Evolutionary conservation across 2,113 vertebrate species (phyloP).

Genomic region (Lota lota): DNA sequence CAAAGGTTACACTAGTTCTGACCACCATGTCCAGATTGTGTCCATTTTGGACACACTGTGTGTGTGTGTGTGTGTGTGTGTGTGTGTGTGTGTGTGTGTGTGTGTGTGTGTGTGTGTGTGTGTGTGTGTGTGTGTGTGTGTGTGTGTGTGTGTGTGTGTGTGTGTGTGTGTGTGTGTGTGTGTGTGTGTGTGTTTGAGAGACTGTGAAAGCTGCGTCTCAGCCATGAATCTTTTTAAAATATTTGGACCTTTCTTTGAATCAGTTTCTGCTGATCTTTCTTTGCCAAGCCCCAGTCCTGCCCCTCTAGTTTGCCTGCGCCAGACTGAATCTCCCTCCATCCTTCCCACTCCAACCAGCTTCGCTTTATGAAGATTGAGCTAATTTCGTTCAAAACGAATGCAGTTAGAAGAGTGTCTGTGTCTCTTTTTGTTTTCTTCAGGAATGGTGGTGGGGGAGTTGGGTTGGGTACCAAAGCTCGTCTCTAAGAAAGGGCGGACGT

Average conservation of each 20-base stretch:
- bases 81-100: too few species aligned
- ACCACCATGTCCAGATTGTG: conserved; percentile 11
- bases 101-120: too few species aligned
- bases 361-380: conserved; percentile 61
- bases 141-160: too few species aligned
- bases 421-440: conserved; percentile 36
- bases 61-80: too few species aligned
- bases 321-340: conserved; percentile 48
- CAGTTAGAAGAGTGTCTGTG: conserved; percentile 51
- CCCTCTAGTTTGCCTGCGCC: conserved; percentile 38
- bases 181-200: too few species aligned
- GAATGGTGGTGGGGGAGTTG: conserved; percentile 21
- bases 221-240: background rate
- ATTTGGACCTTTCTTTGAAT: too few species aligned
- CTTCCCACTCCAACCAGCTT: conserved; percentile 35
- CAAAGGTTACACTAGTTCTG: conserved; percentile 36
- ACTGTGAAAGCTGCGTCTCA: too few species aligned
- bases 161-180: too few species aligned
- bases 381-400: conserved; percentile 74
- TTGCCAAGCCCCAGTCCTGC: conserved; percentile 33
- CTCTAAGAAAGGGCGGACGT: background rate
- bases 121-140: too few species aligned
- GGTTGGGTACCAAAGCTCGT: background rate
- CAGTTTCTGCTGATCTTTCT: background rate
- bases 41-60: background rate